Evolutionary conservation across 2,888 invertebrate species (phyloP).

Genomic region (Neoscelio sp.): DNA sequence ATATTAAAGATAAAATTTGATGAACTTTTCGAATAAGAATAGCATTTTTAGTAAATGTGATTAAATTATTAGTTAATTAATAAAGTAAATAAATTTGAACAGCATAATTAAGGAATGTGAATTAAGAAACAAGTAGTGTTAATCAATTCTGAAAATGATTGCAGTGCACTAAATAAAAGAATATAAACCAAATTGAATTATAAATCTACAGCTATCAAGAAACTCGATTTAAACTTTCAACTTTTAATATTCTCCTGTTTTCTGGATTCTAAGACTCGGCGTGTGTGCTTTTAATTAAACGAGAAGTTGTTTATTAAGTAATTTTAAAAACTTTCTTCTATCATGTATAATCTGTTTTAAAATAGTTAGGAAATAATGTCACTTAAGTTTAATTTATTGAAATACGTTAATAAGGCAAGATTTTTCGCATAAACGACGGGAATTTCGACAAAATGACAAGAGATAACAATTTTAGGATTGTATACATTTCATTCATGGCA

Average conservation of each 20-base stretch:
- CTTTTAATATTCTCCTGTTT: slow-evolving; percentile 30
- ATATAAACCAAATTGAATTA: slow-evolving; percentile 17
- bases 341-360: slow-evolving; percentile 7
- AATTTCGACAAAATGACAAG: no score
- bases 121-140: no score
- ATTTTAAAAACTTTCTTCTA: slow-evolving; percentile 25
- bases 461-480: no score
- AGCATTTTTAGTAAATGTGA: no score
- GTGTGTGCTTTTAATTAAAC: slow-evolving; percentile 38
- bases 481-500: no score
- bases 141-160: no score
- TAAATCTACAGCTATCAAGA: background rate
- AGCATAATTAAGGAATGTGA: no score
- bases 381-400: background rate
- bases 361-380: slow-evolving; percentile 9
- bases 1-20: no score
- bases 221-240: slow-evolving; percentile 23
- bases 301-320: slow-evolving; percentile 36
- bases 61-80: no score
- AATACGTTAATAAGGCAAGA: slow-evolving; percentile 10
- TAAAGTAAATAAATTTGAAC: no score
- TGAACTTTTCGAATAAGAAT: no score
- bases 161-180: background rate
- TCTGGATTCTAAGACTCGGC: slow-evolving; percentile 14
- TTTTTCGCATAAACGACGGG: no score